phyloP scores from a whole-genome alignment of 2,888 invertebrate genomes.

The Tipula lateralis region DNA sequence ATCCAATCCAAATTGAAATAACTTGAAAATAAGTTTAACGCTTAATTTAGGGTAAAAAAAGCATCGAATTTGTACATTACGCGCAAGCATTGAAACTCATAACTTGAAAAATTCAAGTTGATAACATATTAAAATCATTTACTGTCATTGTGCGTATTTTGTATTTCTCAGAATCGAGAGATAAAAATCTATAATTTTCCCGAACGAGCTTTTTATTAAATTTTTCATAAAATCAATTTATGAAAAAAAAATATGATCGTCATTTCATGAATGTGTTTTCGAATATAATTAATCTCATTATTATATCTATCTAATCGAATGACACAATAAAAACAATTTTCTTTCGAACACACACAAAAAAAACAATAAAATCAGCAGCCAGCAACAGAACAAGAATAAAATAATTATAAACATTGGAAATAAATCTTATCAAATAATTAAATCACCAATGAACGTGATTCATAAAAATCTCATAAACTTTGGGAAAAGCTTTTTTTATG shows the following conservation, averaged over 20 bases:
- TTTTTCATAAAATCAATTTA: not conserved
- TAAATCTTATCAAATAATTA: constrained; percentile 11
- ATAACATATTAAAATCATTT: not conserved
- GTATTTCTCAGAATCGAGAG: not conserved
- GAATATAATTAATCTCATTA: not conserved
- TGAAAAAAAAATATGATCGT: too few relatives aligned
- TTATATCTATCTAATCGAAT: not conserved
- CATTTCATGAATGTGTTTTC: not conserved
- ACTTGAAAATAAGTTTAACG: too few relatives aligned
- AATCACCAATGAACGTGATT: constrained; percentile 11
- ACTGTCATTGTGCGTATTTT: too few relatives aligned
- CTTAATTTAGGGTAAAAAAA: too few relatives aligned
- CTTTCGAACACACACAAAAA: too few relatives aligned
- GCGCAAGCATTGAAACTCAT: too few relatives aligned
- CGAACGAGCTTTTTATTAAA: not conserved
- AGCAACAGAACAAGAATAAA: constrained; percentile 9
- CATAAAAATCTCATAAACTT: constrained; percentile 19
- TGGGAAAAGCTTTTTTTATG: not conserved
- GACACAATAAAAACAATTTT: not conserved
- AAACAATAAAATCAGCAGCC: not conserved
- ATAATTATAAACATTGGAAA: not conserved
- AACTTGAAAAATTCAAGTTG: too few relatives aligned
- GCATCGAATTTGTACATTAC: too few relatives aligned
- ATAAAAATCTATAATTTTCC: not conserved
- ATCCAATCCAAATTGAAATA: too few relatives aligned